Percentiles rank a stretch among this genome's conserved stretches.
phyloP scores from a whole-genome alignment of 1,140 invertebrate species.

The Choristoneura fumiferana region DNA sequence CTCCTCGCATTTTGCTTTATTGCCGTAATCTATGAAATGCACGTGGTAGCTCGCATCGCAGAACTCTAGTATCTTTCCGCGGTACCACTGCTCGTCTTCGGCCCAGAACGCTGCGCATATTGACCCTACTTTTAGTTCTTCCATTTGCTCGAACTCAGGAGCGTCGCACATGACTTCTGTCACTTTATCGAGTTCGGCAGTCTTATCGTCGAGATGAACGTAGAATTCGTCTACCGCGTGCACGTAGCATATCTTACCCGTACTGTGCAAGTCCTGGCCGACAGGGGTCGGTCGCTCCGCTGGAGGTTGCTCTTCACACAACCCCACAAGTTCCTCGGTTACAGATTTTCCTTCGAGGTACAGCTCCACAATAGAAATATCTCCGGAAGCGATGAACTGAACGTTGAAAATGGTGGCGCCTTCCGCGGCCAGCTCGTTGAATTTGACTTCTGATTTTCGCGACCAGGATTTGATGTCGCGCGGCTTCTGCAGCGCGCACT shows the following conservation, averaged over 20 bases:
- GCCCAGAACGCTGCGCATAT: constrained; percentile 83
- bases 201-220: constrained; percentile 80
- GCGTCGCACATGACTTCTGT: constrained; percentile 77
- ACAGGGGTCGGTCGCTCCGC: constrained; percentile 55
- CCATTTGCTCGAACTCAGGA: constrained; percentile 70
- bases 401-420: constrained; percentile 83
- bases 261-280: constrained; percentile 57
- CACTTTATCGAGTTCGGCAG: constrained; percentile 79
- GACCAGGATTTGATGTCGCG: constrained; percentile 81
- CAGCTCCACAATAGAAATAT: constrained; percentile 82
- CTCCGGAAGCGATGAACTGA: constrained; percentile 81
- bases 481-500: constrained; percentile 82
- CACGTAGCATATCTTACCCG: constrained; percentile 77
- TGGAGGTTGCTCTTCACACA: constrained; percentile 66
- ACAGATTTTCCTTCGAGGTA: constrained; percentile 81
- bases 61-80: constrained; percentile 78
- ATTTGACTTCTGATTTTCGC: constrained; percentile 81
- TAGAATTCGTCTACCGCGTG: constrained; percentile 82
- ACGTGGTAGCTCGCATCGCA: constrained; percentile 80
- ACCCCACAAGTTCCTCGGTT: constrained; percentile 77
- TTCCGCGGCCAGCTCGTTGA: constrained; percentile 81
- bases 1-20: constrained; percentile 80
- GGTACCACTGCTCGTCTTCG: constrained; percentile 83
- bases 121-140: constrained; percentile 74
- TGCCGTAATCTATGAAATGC: constrained; percentile 86